Conservation (phyloP, 2,888 invertebrate species). For the Cloeon dipterum region DNA sequence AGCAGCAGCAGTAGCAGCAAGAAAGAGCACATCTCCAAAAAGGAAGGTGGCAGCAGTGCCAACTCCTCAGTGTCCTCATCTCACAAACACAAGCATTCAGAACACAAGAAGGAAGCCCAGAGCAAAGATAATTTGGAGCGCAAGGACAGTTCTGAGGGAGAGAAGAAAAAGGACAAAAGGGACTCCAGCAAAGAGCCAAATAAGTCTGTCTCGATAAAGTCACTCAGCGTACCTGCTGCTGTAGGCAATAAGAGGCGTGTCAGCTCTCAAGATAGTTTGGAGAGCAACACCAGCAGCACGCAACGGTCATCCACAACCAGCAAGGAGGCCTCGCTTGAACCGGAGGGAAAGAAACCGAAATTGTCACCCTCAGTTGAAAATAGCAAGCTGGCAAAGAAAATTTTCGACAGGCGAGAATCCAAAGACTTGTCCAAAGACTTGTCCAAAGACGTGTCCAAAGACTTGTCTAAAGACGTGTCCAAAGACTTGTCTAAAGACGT, state of each 20-base stretch:
- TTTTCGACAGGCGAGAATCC: conserved; percentile 38
- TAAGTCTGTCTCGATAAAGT: conserved; percentile 17
- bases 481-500: conserved; percentile 7
- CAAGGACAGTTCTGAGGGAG: conserved; percentile 8
- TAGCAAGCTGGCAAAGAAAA: conserved; percentile 2
- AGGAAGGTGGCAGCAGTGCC: conserved; percentile 1
- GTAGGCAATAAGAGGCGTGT: conserved; percentile 48
- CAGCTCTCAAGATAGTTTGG: conserved; percentile 49
- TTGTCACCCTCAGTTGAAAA: conserved; percentile 11
- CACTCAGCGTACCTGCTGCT: conserved; percentile 32
- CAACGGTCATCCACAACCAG: background rate
- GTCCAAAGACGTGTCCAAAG: conserved; percentile 7
- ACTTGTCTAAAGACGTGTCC: too few species aligned
- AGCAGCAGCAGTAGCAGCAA: too few species aligned
- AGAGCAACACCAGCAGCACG: conserved; percentile 15
- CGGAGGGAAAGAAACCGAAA: conserved; percentile 29
- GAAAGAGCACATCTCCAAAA: conserved; percentile 4
- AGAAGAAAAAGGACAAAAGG: conserved; percentile 8
- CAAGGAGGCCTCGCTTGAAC: conserved; percentile 1
- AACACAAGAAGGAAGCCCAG: too few species aligned
- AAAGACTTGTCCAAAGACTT: conserved; percentile 24
- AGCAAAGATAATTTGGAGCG: conserved; percentile 7
- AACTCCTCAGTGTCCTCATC: conserved; percentile 2
- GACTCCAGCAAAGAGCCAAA: conserved; percentile 23
- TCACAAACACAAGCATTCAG: conserved; percentile 1